phyloP scores from a whole-genome alignment of 2,113 vertebrate genomes.

The Piprites chloris region DNA sequence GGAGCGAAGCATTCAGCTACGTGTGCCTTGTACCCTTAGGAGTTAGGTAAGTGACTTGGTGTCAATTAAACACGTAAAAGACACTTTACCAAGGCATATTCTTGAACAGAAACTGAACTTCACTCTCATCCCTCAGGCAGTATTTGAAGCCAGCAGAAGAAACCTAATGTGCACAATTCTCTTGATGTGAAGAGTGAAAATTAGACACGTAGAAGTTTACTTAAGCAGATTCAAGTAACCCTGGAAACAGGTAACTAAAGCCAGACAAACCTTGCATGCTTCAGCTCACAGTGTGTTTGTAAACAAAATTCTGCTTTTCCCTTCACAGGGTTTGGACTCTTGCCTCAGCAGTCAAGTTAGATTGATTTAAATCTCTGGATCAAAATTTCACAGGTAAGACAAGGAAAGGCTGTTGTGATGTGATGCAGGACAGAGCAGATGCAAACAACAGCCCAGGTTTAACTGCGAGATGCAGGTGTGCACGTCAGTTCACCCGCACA shows the following conservation, averaged over 20 bases:
- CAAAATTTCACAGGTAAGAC: neutral
- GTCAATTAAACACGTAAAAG: neutral
- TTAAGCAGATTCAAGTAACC: constrained; percentile 6
- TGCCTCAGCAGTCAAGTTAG: neutral
- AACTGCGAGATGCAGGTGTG: neutral
- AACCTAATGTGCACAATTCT: neutral
- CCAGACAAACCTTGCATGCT: neutral
- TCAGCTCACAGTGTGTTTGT: neutral
- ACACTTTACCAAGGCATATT: neutral
- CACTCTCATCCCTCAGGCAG: neutral
- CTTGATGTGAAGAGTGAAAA: neutral
- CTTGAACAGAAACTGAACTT: neutral
- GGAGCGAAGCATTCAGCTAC: neutral
- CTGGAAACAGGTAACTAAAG: constrained; percentile 23
- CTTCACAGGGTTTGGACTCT: neutral
- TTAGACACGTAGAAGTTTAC: neutral
- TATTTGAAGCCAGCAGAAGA: neutral
- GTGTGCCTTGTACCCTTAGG: neutral
- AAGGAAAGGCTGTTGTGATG: neutral
- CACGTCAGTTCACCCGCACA: accelerated
- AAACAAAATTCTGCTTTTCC: neutral
- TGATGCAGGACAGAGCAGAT: neutral
- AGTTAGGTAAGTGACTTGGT: neutral
- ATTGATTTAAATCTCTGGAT: neutral
- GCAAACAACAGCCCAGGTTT: neutral